Percentiles rank a stretch among this genome's conserved stretches.
These are phyloP conservation scores for Euproctis similis DNA, from an alignment of 2,888 invertebrate genomes.

Conservation along the genomic window DNA sequence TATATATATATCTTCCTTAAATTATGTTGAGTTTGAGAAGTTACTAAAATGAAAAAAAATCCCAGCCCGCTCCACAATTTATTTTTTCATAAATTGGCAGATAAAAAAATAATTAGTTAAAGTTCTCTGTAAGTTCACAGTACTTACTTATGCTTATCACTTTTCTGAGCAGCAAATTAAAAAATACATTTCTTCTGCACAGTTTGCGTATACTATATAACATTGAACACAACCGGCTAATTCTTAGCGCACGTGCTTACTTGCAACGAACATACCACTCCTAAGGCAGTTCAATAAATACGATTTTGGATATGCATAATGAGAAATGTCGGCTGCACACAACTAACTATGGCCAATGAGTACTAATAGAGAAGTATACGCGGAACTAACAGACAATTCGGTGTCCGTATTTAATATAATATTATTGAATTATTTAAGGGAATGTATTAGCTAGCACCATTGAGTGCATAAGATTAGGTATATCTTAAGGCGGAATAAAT, in stretches of 20 bases:
- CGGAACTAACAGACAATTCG: slow-evolving; percentile 20
- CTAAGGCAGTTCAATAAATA: slow-evolving; percentile 22
- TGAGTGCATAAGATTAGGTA: slow-evolving; percentile 6
- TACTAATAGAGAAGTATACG: slow-evolving; percentile 14
- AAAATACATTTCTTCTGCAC: no score
- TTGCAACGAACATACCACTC: slow-evolving; percentile 17
- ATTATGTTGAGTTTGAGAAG: no score
- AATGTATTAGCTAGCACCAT: slow-evolving; percentile 8
- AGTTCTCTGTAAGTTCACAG: no score
- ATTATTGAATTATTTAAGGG: slow-evolving; percentile 5
- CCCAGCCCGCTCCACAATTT: no score
- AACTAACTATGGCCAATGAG: slow-evolving; percentile 28
- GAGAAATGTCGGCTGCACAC: slow-evolving; percentile 11
- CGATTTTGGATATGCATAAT: slow-evolving; percentile 30
- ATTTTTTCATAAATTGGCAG: no score
- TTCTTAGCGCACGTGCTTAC: slow-evolving; percentile 20
- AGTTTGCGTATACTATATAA: slow-evolving; percentile 14
- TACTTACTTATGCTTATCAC: no score
- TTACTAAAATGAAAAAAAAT: no score
- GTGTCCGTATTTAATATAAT: slow-evolving; percentile 13
- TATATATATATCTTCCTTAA: no score
- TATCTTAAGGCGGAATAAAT: slow-evolving; percentile 8
- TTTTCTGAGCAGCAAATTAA: no score
- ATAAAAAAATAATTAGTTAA: no score
- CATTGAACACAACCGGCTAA: slow-evolving; percentile 12